phyloP scores from a whole-genome alignment of 92 coral and sea anemone genomes.

The Epizoanthus stellaris region DNA sequence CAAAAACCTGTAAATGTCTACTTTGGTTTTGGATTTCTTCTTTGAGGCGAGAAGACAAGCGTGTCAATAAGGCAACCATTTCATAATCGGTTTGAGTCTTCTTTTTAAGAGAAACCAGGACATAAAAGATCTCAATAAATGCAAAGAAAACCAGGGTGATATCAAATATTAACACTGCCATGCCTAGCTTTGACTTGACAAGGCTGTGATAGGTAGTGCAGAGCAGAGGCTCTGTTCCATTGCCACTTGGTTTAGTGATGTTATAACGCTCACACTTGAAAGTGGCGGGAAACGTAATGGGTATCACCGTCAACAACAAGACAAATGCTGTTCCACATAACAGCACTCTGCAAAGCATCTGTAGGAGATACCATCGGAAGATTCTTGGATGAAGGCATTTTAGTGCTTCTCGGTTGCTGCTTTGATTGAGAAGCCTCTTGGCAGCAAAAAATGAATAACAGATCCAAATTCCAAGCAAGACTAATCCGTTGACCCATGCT shows the following conservation, averaged over 20 bases:
- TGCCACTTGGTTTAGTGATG: background rate
- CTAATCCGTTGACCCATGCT: constrained; percentile 32
- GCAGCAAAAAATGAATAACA: constrained; percentile 41
- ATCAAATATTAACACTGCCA: constrained; percentile 22
- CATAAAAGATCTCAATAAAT: constrained; percentile 32
- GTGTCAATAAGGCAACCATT: constrained; percentile 35
- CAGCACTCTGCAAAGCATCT: constrained; percentile 32
- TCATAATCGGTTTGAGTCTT: constrained; percentile 44
- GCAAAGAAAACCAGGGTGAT: constrained; percentile 31
- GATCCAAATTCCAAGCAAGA: constrained; percentile 26
- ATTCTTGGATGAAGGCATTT: constrained; percentile 36
- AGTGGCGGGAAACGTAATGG: constrained; percentile 19
- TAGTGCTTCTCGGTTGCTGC: constrained; percentile 34
- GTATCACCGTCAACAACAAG: constrained; percentile 19
- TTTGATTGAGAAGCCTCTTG: constrained; percentile 33
- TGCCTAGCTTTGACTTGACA: constrained; percentile 24
- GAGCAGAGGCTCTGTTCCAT: constrained; percentile 10
- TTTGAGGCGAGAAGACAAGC: constrained; percentile 38
- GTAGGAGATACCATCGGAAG: constrained; percentile 37
- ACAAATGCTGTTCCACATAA: constrained; percentile 20
- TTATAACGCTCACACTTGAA: constrained; percentile 29
- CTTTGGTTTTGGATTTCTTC: constrained; percentile 35
- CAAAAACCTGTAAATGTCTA: constrained; percentile 28
- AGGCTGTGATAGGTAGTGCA: constrained; percentile 40
- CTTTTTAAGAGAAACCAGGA: constrained; percentile 28